Evolutionary conservation across 2,888 invertebrate species (phyloP).

Genomic region (Euplagia quadripunctaria): DNA sequence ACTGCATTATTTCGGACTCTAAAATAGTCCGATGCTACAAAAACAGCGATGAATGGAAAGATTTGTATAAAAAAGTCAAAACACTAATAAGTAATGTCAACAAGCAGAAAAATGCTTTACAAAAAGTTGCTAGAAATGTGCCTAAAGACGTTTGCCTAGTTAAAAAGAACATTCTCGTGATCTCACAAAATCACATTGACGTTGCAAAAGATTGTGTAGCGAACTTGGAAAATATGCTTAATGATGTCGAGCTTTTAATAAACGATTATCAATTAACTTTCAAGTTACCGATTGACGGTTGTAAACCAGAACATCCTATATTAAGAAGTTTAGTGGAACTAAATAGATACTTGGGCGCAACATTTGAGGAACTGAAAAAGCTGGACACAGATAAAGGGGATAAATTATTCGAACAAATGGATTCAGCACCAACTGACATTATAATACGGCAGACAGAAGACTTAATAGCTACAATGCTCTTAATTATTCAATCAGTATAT

Average conservation of each 20-base stretch:
- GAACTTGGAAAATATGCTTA: slow-evolving; percentile 64
- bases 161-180: slow-evolving; percentile 47
- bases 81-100: slow-evolving; percentile 65
- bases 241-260: slow-evolving; percentile 64
- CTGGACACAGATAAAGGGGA: slow-evolving; percentile 60
- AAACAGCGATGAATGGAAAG: slow-evolving; percentile 77
- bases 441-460: slow-evolving; percentile 73
- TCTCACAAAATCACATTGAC: slow-evolving; percentile 77
- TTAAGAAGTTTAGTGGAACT: slow-evolving; percentile 68
- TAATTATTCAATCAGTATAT: slow-evolving; percentile 74
- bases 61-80: slow-evolving; percentile 69
- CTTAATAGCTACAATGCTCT: slow-evolving; percentile 71
- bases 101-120: slow-evolving; percentile 74
- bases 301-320: slow-evolving; percentile 69
- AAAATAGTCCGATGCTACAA: slow-evolving; percentile 74
- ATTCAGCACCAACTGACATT: slow-evolving; percentile 46
- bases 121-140: slow-evolving; percentile 65
- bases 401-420: slow-evolving; percentile 3
- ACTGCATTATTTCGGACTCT: slow-evolving; percentile 72
- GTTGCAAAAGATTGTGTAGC: slow-evolving; percentile 65
- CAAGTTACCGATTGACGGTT: slow-evolving; percentile 55
- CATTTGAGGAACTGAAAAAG: slow-evolving; percentile 57
- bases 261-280: slow-evolving; percentile 69
- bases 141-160: slow-evolving; percentile 69
- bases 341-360: slow-evolving; percentile 64